These are phyloP conservation scores for Entelurus aequoreus DNA, from an alignment of 2,113 vertebrate genomes.

Conservation along the genomic window DNA sequence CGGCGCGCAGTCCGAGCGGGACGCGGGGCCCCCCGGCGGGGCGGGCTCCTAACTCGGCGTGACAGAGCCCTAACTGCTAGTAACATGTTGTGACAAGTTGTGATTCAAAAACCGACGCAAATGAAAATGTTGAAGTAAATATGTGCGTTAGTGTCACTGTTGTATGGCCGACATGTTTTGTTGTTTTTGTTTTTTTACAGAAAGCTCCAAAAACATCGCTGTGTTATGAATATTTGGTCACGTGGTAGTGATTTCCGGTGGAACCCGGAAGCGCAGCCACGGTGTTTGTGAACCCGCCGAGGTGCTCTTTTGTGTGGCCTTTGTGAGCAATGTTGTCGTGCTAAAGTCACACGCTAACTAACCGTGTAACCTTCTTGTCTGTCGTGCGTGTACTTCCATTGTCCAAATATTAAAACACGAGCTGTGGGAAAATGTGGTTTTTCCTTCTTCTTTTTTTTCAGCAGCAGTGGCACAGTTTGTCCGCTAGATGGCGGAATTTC, in stretches of 20 bases:
- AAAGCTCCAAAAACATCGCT: neutral
- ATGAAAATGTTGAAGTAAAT: slow-evolving; percentile 31
- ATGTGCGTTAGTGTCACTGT: slow-evolving; percentile 24
- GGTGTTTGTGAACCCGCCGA: slow-evolving; percentile 46
- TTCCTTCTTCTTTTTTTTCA: neutral
- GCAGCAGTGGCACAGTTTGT: neutral
- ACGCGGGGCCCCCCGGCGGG: slow-evolving; percentile 36
- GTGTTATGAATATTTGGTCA: slow-evolving; percentile 12
- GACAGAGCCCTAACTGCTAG: neutral
- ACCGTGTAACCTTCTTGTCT: slow-evolving; percentile 51
- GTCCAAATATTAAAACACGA: slow-evolving; percentile 54
- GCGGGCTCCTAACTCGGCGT: slow-evolving; percentile 25
- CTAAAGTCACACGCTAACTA: slow-evolving; percentile 42
- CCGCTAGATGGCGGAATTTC: slow-evolving; percentile 50
- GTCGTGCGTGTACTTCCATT: slow-evolving; percentile 65
- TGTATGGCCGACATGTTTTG: slow-evolving; percentile 15
- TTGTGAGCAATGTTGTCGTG: slow-evolving; percentile 54
- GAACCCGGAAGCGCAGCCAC: slow-evolving; percentile 40
- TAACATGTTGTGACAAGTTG: slow-evolving; percentile 29
- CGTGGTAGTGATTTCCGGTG: slow-evolving; percentile 21
- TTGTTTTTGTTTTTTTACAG: too few species aligned
- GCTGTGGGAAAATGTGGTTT: slow-evolving; percentile 5
- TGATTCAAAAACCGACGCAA: slow-evolving; percentile 34
- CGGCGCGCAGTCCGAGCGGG: slow-evolving; percentile 41
- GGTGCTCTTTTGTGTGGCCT: slow-evolving; percentile 36